Evolutionary conservation across 2,888 invertebrate genomes (phyloP).

Genomic region (Opisthograptis luteolata): DNA sequence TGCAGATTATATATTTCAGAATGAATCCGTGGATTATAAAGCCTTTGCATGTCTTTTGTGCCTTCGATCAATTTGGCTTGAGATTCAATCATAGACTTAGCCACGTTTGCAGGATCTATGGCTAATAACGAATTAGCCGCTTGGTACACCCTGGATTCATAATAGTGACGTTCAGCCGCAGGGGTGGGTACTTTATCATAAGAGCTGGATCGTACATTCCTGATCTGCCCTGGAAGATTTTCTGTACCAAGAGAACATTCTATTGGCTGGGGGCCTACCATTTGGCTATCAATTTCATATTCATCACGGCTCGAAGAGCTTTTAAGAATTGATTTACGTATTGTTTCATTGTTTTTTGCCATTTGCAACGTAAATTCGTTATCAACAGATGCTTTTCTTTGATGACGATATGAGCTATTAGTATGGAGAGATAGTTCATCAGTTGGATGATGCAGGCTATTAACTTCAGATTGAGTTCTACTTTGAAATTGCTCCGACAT

Average conservation of each 20-base stretch:
- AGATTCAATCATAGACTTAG: background rate
- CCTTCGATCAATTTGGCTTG: background rate
- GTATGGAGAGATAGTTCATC: background rate
- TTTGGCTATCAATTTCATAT: background rate
- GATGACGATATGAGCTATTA: background rate
- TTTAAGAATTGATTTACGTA: background rate
- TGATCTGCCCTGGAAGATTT: background rate
- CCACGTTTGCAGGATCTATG: background rate
- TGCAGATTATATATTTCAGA: background rate
- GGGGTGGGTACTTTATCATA: background rate
- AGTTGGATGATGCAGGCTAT: background rate
- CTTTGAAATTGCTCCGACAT: background rate
- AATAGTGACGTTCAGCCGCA: background rate
- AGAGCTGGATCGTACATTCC: constrained; percentile 1
- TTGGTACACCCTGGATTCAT: background rate
- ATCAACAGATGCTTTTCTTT: background rate
- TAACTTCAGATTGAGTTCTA: background rate
- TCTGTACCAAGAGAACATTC: background rate
- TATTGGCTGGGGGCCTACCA: background rate
- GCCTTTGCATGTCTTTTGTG: background rate
- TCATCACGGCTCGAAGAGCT: background rate
- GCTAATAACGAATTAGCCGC: background rate
- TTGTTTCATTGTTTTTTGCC: background rate
- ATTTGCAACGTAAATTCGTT: background rate
- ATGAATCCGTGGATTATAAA: background rate